A percentile compares a stretch with the other conserved stretches of the same genome.
Evolutionary conservation across 1,140 invertebrate species (phyloP).

Genomic region (Gerris buenoi): DNA sequence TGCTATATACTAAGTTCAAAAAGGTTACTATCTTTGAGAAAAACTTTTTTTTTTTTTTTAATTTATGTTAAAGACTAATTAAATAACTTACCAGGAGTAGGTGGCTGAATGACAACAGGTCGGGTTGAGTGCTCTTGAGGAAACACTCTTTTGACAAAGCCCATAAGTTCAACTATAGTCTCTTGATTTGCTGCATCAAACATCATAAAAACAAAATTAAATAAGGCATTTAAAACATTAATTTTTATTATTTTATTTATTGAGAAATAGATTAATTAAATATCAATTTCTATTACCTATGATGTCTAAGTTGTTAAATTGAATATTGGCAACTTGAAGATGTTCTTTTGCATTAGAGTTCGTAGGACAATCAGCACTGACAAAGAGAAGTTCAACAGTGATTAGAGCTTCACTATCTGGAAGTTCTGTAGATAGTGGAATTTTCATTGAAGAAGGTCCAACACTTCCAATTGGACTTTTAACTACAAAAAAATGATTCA

Average conservation of each 20-base stretch:
- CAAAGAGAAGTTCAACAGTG: conserved; percentile 58
- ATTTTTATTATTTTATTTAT: too few relatives aligned
- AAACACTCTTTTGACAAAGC: conserved; percentile 63
- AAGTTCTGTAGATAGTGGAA: conserved; percentile 25
- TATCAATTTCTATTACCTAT: conserved; percentile 43
- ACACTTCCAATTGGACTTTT: conserved; percentile 12
- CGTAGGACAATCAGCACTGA: conserved; percentile 38
- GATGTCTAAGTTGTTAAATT: conserved; percentile 88
- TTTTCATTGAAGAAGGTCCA: conserved; percentile 14
- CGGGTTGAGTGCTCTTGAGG: conserved; percentile 26
- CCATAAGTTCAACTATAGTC: conserved; percentile 80
- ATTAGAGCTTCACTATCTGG: conserved; percentile 71
- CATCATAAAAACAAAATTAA: too few relatives aligned
- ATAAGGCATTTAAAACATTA: too few relatives aligned
- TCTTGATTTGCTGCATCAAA: conserved; percentile 83
- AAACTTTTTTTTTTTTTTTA: too few relatives aligned
- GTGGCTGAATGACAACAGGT: neutral
- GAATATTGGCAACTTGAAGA: conserved; percentile 63
- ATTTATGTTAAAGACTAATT: neutral
- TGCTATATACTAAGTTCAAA: too few relatives aligned
- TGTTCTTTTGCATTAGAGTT: conserved; percentile 34
- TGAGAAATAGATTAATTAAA: neutral
- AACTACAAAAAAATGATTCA: conserved; percentile 7
- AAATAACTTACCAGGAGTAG: neutral
- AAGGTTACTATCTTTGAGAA: too few relatives aligned